phyloP scores from a whole-genome alignment of 2,113 vertebrate genomes.

The Sciurus niger region DNA sequence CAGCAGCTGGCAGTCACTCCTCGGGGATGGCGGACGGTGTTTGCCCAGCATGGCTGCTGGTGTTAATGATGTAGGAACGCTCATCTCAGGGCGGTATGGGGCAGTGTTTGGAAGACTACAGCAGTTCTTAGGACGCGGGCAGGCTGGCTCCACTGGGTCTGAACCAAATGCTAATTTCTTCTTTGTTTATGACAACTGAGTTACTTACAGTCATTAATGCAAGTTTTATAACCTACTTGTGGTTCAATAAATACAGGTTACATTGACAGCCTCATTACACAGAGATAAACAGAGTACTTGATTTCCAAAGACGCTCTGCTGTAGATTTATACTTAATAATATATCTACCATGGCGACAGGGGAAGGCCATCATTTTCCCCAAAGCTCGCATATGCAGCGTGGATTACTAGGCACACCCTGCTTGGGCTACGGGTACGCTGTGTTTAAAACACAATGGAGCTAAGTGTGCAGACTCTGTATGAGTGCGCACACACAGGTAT shows the following conservation, averaged over 20 bases:
- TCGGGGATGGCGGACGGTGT: rapidly evolving
- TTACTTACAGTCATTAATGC: slow-evolving; percentile 49
- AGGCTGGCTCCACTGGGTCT: too few species aligned
- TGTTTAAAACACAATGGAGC: neutral
- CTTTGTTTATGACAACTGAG: neutral
- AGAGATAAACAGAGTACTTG: slow-evolving; percentile 67
- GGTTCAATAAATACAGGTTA: slow-evolving; percentile 72
- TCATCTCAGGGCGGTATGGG: neutral
- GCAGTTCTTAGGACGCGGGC: too few species aligned
- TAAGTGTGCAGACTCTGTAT: rapidly evolving
- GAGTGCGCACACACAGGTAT: rapidly evolving
- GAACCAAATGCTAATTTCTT: too few species aligned
- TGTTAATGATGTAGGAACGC: too few species aligned
- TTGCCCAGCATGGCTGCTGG: rapidly evolving
- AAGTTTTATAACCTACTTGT: slow-evolving; percentile 72
- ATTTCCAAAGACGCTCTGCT: slow-evolving; percentile 1
- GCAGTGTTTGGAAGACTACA: too few species aligned
- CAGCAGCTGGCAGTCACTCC: rapidly evolving
- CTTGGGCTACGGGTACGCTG: rapidly evolving
- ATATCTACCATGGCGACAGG: neutral
- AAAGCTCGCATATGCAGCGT: rapidly evolving
- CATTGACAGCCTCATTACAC: slow-evolving; percentile 70
- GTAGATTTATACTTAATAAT: neutral
- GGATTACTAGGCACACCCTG: neutral
- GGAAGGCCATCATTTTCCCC: neutral